phyloP scores from a whole-genome alignment of 2,888 invertebrate species.

The Suillia variegata region DNA sequence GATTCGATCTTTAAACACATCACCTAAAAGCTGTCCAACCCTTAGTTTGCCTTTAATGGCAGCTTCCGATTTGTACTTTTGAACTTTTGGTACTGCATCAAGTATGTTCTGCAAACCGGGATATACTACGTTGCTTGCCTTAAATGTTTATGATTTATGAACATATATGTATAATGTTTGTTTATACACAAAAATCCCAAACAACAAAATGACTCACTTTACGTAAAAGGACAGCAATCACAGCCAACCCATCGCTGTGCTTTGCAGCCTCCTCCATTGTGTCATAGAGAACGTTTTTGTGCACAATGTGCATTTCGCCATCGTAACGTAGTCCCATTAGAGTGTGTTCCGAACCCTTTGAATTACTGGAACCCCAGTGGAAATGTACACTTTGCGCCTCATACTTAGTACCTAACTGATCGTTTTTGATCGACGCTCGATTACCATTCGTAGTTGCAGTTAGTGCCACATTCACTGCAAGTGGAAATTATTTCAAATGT shows the following conservation, averaged over 20 bases:
- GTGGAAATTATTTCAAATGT: not conserved
- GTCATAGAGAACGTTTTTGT: constrained; percentile 66
- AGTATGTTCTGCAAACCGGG: not conserved
- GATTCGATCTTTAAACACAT: not conserved
- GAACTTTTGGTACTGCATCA: not conserved
- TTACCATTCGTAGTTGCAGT: constrained; percentile 23
- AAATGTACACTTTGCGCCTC: constrained; percentile 58
- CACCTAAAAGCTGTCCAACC: not conserved
- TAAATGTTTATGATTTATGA: not conserved
- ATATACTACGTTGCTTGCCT: not conserved
- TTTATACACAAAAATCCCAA: constrained; percentile 25
- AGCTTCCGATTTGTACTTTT: not conserved
- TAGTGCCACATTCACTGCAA: constrained; percentile 30
- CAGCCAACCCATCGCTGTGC: constrained; percentile 65
- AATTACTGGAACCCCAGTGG: constrained; percentile 73
- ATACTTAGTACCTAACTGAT: constrained; percentile 23
- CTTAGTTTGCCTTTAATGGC: not conserved
- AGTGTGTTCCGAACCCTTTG: constrained; percentile 65
- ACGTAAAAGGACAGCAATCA: too few relatives aligned
- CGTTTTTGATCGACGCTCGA: constrained; percentile 31
- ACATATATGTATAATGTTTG: not conserved
- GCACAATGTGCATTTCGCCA: constrained; percentile 70
- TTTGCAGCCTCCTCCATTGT: constrained; percentile 62
- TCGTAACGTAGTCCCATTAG: constrained; percentile 60
- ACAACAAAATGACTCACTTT: constrained; percentile 63